Evolutionary conservation across 2,113 vertebrate genomes (phyloP).

Genomic region (Pelmatolapia mariae): DNA sequence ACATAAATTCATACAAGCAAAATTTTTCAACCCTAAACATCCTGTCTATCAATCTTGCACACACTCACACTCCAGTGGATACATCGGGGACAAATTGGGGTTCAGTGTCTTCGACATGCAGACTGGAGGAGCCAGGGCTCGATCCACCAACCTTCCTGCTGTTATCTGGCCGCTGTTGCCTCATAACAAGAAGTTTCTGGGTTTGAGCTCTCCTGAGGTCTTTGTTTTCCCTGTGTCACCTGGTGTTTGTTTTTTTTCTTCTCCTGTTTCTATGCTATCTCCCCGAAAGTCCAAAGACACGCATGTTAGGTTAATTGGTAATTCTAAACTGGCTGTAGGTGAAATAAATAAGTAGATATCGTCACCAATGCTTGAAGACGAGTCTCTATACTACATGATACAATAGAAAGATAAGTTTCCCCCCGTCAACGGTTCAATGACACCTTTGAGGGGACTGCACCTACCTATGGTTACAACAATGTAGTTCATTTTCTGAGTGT

Average conservation of each 20-base stretch:
- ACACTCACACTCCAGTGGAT: not conserved
- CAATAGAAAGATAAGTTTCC: not conserved
- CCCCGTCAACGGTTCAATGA: accelerated
- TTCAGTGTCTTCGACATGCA: not conserved
- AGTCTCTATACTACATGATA: not conserved
- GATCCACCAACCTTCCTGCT: not conserved
- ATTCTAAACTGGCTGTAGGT: not conserved
- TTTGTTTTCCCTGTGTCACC: not conserved
- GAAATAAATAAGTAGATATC: not conserved
- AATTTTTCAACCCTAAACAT: accelerated
- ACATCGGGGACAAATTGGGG: accelerated
- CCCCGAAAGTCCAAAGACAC: not conserved
- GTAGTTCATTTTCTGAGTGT: not conserved
- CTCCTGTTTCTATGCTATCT: not conserved
- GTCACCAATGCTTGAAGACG: not conserved
- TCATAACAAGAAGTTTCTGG: not conserved
- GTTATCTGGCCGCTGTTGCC: not conserved
- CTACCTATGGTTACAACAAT: not conserved
- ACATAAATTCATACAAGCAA: not conserved
- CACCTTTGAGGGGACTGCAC: not conserved
- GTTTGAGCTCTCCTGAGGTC: not conserved
- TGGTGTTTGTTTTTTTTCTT: not conserved
- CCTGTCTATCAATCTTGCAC: not conserved
- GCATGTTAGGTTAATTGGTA: not conserved
- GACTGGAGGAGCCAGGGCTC: not conserved